These are phyloP conservation scores for Drosophila cracens DNA, from an alignment of 2,888 invertebrate species.

Conservation along the genomic window DNA sequence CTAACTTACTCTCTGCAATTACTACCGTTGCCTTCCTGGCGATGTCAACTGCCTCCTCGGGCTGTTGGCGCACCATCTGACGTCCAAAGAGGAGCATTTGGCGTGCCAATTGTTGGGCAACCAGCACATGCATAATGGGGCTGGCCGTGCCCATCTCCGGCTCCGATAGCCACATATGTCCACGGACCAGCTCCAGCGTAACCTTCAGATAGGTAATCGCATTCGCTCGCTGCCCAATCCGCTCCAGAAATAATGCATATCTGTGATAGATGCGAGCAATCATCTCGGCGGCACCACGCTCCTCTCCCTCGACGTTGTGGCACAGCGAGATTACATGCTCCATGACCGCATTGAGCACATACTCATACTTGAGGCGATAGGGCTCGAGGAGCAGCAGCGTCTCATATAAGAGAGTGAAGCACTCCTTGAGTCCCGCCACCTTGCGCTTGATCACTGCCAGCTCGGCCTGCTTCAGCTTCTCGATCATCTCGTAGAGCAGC, in stretches of 20 bases:
- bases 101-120: conserved; percentile 59
- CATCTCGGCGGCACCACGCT: conserved; percentile 62
- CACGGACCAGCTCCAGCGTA: conserved; percentile 63
- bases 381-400: conserved; percentile 65
- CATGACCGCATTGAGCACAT: conserved; percentile 65
- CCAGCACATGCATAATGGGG: conserved; percentile 60
- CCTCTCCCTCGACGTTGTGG: conserved; percentile 50
- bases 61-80: conserved; percentile 46
- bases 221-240: conserved; percentile 32
- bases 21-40: conserved; percentile 64
- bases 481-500: conserved; percentile 67
- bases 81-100: conserved; percentile 63
- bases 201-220: conserved; percentile 66
- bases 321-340: conserved; percentile 69
- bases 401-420: conserved; percentile 69
- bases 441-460: conserved; percentile 49
- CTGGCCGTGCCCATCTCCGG: conserved; percentile 48
- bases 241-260: conserved; percentile 60
- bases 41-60: conserved; percentile 63
- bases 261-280: conserved; percentile 74
- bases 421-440: conserved; percentile 53
- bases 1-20: conserved; percentile 68
- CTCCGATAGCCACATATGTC: conserved; percentile 71
- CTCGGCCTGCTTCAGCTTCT: conserved; percentile 76
- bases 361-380: conserved; percentile 65